These are phyloP conservation scores for Ispidina picta DNA, from an alignment of 2,797 vertebrate species.

Conservation along the genomic window DNA sequence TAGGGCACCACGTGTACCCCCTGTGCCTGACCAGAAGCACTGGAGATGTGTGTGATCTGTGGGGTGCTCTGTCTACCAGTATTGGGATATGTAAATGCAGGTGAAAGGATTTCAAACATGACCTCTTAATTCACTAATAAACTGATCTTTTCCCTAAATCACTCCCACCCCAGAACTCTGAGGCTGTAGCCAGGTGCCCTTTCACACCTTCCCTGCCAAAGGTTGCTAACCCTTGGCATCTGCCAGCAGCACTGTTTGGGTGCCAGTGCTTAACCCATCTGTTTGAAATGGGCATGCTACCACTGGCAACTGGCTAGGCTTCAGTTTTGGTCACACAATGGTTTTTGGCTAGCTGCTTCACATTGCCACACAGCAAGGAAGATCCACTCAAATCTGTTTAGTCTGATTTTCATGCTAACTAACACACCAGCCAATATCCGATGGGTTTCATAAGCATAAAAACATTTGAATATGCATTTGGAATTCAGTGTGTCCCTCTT, in stretches of 20 bases:
- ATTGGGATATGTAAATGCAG: neutral
- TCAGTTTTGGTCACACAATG: neutral
- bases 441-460: neutral
- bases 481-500: neutral
- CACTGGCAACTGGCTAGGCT: neutral
- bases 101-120: neutral
- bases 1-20: neutral
- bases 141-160: neutral
- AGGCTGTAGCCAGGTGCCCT: neutral
- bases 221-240: neutral
- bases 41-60: neutral
- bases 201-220: neutral
- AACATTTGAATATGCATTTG: neutral
- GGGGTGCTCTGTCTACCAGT: neutral
- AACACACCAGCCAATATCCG: neutral
- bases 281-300: neutral
- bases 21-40: accelerated
- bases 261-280: neutral
- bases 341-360: neutral
- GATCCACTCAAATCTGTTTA: neutral
- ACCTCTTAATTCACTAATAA: neutral
- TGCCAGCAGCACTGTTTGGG: neutral
- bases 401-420: neutral
- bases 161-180: neutral
- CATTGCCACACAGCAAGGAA: neutral